phyloP scores from a whole-genome alignment of 2,797 vertebrate species.

The Chromobotia macracanthus region DNA sequence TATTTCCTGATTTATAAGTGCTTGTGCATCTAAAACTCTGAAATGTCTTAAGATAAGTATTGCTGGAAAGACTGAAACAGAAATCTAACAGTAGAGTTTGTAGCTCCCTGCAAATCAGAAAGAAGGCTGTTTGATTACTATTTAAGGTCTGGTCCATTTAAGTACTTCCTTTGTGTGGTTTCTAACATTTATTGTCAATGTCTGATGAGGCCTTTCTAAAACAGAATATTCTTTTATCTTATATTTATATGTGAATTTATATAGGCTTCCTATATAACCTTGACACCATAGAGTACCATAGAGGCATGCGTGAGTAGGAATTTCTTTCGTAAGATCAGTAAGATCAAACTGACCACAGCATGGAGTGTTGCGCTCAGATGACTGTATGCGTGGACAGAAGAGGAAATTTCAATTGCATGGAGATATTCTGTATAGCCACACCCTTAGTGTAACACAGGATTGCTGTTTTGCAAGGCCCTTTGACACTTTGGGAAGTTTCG shows the following conservation, averaged over 20 bases:
- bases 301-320: constrained; percentile 7
- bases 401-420: constrained; percentile 38
- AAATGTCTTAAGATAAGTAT: constrained; percentile 62
- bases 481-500: constrained; percentile 7
- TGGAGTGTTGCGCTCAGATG: constrained; percentile 5
- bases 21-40: constrained; percentile 5
- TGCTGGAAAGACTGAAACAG: constrained; percentile 68
- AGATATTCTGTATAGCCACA: constrained; percentile 46
- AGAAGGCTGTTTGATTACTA: constrained; percentile 35
- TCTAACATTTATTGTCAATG: constrained; percentile 20
- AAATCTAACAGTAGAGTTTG: constrained; percentile 57
- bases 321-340: constrained; percentile 7
- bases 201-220: constrained; percentile 14
- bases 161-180: constrained; percentile 30
- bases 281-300: not conserved
- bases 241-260: no score
- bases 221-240: no score
- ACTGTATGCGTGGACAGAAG: constrained; percentile 14
- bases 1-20: constrained; percentile 23
- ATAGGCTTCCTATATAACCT: constrained; percentile 21
- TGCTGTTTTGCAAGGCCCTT: constrained; percentile 22
- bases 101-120: constrained; percentile 34
- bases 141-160: constrained; percentile 44
- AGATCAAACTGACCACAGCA: constrained; percentile 8
- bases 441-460: constrained; percentile 40